Percentiles rank a stretch among this genome's conserved stretches.
These are phyloP conservation scores for Epinotia bilunana DNA, from an alignment of 2,888 invertebrate species.

Conservation along the genomic window DNA sequence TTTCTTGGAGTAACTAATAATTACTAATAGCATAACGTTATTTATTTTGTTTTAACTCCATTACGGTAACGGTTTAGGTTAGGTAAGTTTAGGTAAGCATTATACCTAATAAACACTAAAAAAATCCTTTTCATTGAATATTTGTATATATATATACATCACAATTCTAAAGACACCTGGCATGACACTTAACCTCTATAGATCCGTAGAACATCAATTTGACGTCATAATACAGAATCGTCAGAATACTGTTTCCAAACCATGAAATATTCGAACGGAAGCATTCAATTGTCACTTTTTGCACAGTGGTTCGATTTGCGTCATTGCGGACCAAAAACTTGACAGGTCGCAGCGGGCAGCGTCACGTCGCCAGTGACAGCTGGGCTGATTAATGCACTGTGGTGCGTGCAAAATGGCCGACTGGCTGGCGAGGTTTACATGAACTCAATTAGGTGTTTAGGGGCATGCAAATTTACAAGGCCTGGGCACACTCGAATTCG, in stretches of 20 bases:
- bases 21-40: too few species aligned
- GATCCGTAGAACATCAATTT: neutral
- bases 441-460: conserved; percentile 28
- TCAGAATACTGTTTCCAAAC: conserved; percentile 6
- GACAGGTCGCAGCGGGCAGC: conserved; percentile 44
- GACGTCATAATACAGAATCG: conserved; percentile 4
- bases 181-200: neutral
- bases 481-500: neutral
- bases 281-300: conserved; percentile 37
- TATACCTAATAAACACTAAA: too few species aligned
- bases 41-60: too few species aligned
- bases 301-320: conserved; percentile 45
- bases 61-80: neutral
- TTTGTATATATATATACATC: too few species aligned
- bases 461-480: conserved; percentile 19
- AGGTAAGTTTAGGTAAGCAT: too few species aligned
- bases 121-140: too few species aligned
- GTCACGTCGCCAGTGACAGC: conserved; percentile 46
- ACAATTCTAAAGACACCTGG: too few species aligned
- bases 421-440: conserved; percentile 21
- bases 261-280: conserved; percentile 27
- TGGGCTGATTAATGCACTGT: conserved; percentile 48
- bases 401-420: conserved; percentile 11
- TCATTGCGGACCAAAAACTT: conserved; percentile 43
- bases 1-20: too few species aligned